Base-by-base conservation (phyloP, 35 echinoderm and acorn worm species). In the Patiria miniata region DNA sequence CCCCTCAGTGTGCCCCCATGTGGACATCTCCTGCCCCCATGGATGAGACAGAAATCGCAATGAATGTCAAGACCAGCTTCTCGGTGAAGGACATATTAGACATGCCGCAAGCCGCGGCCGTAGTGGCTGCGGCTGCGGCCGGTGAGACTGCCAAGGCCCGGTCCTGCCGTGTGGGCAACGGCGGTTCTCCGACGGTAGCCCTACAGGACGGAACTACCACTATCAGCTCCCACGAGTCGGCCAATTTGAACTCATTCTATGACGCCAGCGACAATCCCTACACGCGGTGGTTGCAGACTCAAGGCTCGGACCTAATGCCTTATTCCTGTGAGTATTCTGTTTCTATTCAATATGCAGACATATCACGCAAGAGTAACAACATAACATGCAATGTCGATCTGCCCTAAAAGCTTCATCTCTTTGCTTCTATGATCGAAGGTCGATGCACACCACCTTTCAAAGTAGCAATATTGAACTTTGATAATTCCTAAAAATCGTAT, bases 51-150 rank as follows among this genome's bases (percentile, higher is more conserved):
- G 92, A 94, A 32, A 81, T 84, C 0, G 90, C 89, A 21, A 92
- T 99, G 87, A 99, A 99, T 83, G 89, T 83, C 36, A 99, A 99
- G 79, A 94, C 96, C 36, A 99, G 93, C 82, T 99, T 99, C 73
- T 94, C 96, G 42, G 96, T 99, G 39, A 99, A 99, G 83, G 96
- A 99, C 73, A 99, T 99, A 51, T 80, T 99, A 61, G 96, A 99
- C 39, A 88, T 99, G 82, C 96, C 91, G 44, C 89, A 95, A 60
- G 86, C 93, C 3, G 92, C 96, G 51, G 92, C 83, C 42, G 86
- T 84, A n/a, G 92, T 89, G 39, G 90, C 86, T 37, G 91, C 91
- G 30, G 87, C 94, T 26, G 87, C 90, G 22, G 91, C 87, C 39
- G 78, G 47, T 23, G 89, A 60, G 7, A 36, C 85, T 8, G 56